Percentiles rank a stretch among this genome's conserved stretches.
Conservation (phyloP, 2,888 invertebrate species). For the Ophion costatus region DNA sequence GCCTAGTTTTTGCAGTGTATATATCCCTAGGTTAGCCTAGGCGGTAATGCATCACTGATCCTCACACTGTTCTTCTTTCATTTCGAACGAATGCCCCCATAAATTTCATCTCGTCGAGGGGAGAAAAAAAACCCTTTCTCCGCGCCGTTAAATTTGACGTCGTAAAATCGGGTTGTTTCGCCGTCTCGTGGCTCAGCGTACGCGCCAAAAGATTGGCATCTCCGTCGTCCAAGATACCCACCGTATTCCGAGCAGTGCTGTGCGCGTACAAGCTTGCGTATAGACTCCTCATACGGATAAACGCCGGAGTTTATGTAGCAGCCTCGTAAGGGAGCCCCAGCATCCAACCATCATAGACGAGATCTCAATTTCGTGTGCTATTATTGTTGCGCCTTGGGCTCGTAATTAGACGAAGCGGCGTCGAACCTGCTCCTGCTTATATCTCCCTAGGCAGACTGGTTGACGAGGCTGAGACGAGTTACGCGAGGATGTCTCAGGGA, state of each 20-base stretch:
- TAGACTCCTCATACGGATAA: neutral
- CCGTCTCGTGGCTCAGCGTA: neutral
- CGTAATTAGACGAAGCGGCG: conserved; percentile 65
- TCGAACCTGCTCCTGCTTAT: conserved; percentile 16
- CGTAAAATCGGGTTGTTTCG: neutral
- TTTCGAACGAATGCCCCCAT: neutral
- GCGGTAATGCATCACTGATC: too few species aligned
- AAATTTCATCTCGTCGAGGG: too few species aligned
- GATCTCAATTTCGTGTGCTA: conserved; percentile 61
- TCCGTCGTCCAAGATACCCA: neutral
- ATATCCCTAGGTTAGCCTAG: too few species aligned
- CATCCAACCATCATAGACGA: conserved; percentile 25
- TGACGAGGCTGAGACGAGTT: conserved; percentile 45
- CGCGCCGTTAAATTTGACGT: neutral
- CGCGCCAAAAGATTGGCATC: neutral
- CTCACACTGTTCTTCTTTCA: neutral
- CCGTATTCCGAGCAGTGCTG: neutral
- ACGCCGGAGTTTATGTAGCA: neutral
- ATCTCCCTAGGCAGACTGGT: conserved; percentile 43
- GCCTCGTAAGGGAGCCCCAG: conserved; percentile 22
- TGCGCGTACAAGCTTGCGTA: too few species aligned
- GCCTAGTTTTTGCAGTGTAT: too few species aligned
- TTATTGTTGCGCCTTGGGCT: conserved; percentile 64
- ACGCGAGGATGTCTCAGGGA: conserved; percentile 36
- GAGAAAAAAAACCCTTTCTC: too few species aligned